These are phyloP conservation scores for Strongylocentrotus purpuratus DNA, from an alignment of 35 echinoderm and acorn worm species.

Conservation along the genomic window DNA sequence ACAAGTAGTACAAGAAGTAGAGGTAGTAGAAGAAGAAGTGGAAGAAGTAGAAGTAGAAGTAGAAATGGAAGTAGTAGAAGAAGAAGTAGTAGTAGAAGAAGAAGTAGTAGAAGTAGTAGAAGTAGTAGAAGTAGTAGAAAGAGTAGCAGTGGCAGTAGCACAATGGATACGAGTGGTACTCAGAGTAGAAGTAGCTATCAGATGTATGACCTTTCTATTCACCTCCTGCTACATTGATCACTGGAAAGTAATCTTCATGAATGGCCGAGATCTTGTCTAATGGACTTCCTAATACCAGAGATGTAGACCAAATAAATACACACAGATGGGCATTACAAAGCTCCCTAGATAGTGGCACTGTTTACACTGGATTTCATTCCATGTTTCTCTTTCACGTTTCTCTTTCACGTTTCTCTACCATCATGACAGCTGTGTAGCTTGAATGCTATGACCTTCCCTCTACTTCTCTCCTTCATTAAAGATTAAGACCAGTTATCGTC, in stretches of 20 bases:
- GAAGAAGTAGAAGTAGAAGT: not conserved
- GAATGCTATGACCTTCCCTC: not conserved
- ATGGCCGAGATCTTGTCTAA: not conserved
- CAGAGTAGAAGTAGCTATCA: no score
- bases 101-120: not conserved
- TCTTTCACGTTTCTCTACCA: not conserved
- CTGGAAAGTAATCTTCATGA: not conserved
- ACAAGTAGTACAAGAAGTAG: not conserved
- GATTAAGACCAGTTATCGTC: no score
- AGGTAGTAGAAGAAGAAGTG: not conserved
- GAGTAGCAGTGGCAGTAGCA: no score
- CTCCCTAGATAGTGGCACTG: not conserved
- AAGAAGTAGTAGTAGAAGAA: not conserved
- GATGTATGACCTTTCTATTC: no score
- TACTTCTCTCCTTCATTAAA: not conserved
- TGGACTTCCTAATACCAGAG: not conserved
- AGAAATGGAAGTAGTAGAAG: not conserved
- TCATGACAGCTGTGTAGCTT: not conserved
- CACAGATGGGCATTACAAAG: not conserved
- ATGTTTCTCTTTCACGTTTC: not conserved
- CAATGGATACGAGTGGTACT: no score
- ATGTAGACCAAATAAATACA: slow-evolving; percentile 19
- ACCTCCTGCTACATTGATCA: not conserved
- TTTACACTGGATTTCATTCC: not conserved
- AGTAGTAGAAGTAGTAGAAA: no score